Evolutionary conservation across 2,888 invertebrate species (phyloP), one percentile per base, ranked within the genome.

Genomic region (Linyphia triangularis): DNA sequence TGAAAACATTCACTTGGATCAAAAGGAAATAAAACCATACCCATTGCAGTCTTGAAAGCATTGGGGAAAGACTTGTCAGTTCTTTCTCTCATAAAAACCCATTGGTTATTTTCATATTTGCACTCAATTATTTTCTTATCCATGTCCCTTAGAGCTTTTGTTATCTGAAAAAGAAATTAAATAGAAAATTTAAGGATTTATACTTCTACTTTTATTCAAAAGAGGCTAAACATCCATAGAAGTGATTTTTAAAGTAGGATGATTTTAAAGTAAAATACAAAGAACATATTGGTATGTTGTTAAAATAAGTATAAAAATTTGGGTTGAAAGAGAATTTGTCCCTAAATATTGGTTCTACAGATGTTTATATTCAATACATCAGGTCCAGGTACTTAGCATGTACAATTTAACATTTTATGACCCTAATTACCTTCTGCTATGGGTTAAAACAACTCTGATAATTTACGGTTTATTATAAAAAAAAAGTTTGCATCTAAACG

Each of bases 21-120:
- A 28, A 19, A 51, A n/a, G 26, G n/a, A n/a, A 16, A 69, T 61
- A 30, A 79, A 88, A 30, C 57, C 85, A 73, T 91, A 96, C 96
- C 95, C 91, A 93, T 92, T 2, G 98, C 99, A 10, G 99, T 99
- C 7, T 94, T 94, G 90, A 93, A 95, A 90, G 96, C 96, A 93
- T 99, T 99, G 0, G 99, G 99, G 93, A 95, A 97, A 0, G 97
- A 97, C 93, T 99, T 99, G 93, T 99, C 99, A 0, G 97, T 98
- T 90, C 99, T 94, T 92, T 98, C 97, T 85, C 99, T 94, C 97
- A 99, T 97, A 92, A 97, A 98, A 77, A 95, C 95, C 99, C 99
- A 99, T 90, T 95, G 94, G 40, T 91, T 91, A 7, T 91, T 91
- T 51, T 95, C 94, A 90, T 95, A 94, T 75, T 90, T 90, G 93